Evolutionary conservation across 2,113 vertebrate genomes (phyloP), one percentile per base, ranked within the genome.

Genomic region (Montifringilla adamsi): DNA sequence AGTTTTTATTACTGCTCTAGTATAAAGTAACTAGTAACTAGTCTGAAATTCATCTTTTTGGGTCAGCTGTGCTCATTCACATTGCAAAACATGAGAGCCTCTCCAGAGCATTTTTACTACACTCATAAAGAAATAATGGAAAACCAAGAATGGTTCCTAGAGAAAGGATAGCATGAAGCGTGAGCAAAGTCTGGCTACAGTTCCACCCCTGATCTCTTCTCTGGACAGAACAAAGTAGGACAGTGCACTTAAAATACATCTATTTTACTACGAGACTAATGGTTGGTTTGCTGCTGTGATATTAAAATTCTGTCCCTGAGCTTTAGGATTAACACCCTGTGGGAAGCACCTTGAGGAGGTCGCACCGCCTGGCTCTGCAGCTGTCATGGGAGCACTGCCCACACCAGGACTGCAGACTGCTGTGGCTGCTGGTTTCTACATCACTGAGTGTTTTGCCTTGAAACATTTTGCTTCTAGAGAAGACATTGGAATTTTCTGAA

Each of bases 361-460:
- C 15, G 3, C 41, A 11, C 6, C 0, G 0, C 39, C 20, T 0
- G 4, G 24, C 14, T 33, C 53, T 7, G 31, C 0, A 0, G 39
- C 85, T 49, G 24, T 39, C 6, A 1, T 3, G 1, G 33, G 53
- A 75, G 43, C 6, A 0, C 76, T 50, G n/a, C 66, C n/a, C 2
- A 2, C 18, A 3, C 4, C 1, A 18, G n/a, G 31, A 27, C 43
- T 5, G 6, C 2, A 53, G 15, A n/a, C 43, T 26, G 37, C 55
- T 37, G 56, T 53, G 19, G 3, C 18, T 73, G 47, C 9, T 52
- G 59, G 6, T 27, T 93, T 66, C 53, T 64, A 63, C 47, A 28
- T 16, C 30, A 24, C 39, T 19, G 30, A 35, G 11, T 50, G 10
- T 19, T 72, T 50, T 85, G 16, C 52, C 66, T 90, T 39, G 30